Percentiles rank a stretch among this genome's conserved stretches.
Evolutionary conservation across 2,888 invertebrate genomes (phyloP).

Genomic region (Athalia circularis): DNA sequence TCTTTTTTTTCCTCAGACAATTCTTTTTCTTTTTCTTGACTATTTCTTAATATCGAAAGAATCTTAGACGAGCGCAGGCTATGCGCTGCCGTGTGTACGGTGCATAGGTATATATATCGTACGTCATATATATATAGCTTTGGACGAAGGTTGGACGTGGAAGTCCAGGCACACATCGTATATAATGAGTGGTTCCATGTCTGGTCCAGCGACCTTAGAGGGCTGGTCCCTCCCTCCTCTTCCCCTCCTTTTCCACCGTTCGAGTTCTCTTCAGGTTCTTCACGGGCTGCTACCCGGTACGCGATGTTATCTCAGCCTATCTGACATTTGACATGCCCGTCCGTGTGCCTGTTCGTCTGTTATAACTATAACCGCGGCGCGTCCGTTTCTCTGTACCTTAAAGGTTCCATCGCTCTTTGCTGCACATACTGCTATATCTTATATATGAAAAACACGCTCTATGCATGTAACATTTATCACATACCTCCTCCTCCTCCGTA

Average conservation of each 20-base stretch:
- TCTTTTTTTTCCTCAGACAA: no score
- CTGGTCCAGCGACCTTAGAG: conserved; percentile 51
- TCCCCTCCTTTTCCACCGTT: neutral
- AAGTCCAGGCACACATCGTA: conserved; percentile 11
- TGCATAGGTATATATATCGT: no score
- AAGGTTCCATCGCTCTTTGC: neutral
- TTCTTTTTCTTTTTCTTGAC: neutral
- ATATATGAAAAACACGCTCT: no score
- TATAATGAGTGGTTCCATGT: conserved; percentile 52
- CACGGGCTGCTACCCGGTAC: conserved; percentile 42
- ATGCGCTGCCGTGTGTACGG: no score
- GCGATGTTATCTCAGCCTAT: conserved; percentile 54
- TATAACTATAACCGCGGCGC: conserved; percentile 42
- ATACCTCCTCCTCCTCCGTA: no score
- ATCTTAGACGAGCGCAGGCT: no score
- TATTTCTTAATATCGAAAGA: no score
- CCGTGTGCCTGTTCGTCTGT: conserved; percentile 49
- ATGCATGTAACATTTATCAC: no score
- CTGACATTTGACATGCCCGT: conserved; percentile 60
- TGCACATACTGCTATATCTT: no score
- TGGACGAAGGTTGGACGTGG: neutral
- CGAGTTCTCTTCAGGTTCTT: conserved; percentile 28
- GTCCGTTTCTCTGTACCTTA: conserved; percentile 15
- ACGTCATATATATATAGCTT: neutral
- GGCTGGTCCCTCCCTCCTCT: conserved; percentile 41